phyloP scores from a whole-genome alignment of 2,797 vertebrate species.

The Gymnothorax javanicus region DNA sequence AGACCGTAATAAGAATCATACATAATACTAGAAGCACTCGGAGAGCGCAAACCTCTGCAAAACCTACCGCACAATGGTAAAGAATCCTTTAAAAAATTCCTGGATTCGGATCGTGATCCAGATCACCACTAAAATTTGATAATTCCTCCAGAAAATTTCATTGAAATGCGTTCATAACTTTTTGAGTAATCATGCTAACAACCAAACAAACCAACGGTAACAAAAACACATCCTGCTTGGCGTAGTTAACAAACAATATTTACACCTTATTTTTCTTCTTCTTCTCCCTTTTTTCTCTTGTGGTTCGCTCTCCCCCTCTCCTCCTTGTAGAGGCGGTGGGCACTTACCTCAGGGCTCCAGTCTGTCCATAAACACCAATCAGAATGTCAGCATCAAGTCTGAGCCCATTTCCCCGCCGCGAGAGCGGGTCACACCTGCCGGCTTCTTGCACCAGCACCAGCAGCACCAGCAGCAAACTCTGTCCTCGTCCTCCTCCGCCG shows the following conservation, averaged over 20 bases:
- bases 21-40: not conserved
- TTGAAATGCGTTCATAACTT: too few species aligned
- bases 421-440: slow-evolving; percentile 80
- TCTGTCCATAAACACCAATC: slow-evolving; percentile 83
- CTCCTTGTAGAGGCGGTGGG: slow-evolving; percentile 68
- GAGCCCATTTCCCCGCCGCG: slow-evolving; percentile 91
- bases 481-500: slow-evolving; percentile 40
- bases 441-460: slow-evolving; percentile 74
- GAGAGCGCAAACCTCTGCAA: too few species aligned
- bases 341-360: slow-evolving; percentile 83
- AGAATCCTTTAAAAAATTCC: too few species aligned
- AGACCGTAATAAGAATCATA: not conserved
- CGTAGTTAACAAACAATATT: not conserved
- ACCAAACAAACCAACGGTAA: too few species aligned
- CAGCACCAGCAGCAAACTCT: slow-evolving; percentile 25
- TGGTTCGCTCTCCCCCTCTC: not conserved
- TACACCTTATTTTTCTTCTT: not conserved
- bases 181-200: too few species aligned
- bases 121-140: too few species aligned
- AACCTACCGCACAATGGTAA: too few species aligned
- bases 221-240: too few species aligned
- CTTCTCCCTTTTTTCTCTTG: not conserved
- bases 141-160: too few species aligned
- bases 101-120: too few species aligned
- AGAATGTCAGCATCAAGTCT: slow-evolving; percentile 90